Base-by-base conservation (phyloP, 30 jellyfish, hydroid and myxozoan species). In the Sanderia malayensis region DNA sequence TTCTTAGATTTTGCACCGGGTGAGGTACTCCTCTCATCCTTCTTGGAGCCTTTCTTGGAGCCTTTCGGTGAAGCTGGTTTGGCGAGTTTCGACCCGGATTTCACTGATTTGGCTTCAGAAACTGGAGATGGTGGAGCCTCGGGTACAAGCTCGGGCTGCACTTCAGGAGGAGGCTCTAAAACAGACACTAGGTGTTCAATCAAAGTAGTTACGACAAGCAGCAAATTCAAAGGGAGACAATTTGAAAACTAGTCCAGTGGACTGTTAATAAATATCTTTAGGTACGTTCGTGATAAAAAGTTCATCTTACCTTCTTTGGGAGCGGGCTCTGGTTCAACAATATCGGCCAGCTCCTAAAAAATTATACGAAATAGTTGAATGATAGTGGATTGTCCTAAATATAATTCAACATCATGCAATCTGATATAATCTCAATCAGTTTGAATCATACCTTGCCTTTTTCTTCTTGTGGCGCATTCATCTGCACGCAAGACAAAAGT, bases 1-100 rank as follows among this genome's bases (percentile, higher is more conserved):
- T 70, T 70, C 44, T 64, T 73, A 22, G 73, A 74, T 66, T 71
- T 66, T n/a, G 73, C 77, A 24, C 71, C 65, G 22, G 94, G 81
- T 17, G 88, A 83, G 1, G 67, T 58, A 24, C 37, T 55, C 0
- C 93, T 84, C 28, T 61, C 93, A 18, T 80, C 93, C 37, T 83
- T 83, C 74, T 83, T 83, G 65, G 77, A 82, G 32, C 85, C 86
- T 30, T 83, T 83, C 75, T 83, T 83, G 21, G 81, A 4, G 8
- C 79, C n/a, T 46, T 82, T 82, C n/a, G 82, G 82, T 18, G 94
- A 71, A 0, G 11, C 83, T 4, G 87, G 78, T 64, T 80, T 80
- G 27, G 25, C 19, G 4, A 73, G 71, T 58, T 80, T 80, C 7
- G 53, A 2, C 2, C 58, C 45, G 32, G 84, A 61, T 46, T 80